Percentiles rank a stretch among this genome's conserved stretches.
phyloP scores from a whole-genome alignment of 2,888 invertebrate genomes.

The Drosophila glabriapex region DNA sequence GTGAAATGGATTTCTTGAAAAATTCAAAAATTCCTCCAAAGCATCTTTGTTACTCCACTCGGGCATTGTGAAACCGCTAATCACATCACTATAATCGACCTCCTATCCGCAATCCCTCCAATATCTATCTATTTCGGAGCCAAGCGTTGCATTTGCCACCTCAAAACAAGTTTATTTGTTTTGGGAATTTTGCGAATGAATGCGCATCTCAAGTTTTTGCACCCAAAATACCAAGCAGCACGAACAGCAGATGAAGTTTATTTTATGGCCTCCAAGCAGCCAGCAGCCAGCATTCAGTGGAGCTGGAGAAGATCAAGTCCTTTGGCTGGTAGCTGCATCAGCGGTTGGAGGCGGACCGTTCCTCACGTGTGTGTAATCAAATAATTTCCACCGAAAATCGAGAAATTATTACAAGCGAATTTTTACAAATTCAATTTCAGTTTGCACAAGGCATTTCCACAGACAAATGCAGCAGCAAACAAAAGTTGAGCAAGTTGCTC shows the following conservation, averaged over 20 bases:
- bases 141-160: slow-evolving; percentile 22
- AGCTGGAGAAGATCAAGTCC: slow-evolving; percentile 41
- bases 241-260: slow-evolving; percentile 79
- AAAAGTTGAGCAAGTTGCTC: slow-evolving; percentile 49
- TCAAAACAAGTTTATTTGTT: slow-evolving; percentile 75
- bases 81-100: slow-evolving; percentile 32
- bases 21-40: background rate
- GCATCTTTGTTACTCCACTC: background rate
- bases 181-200: slow-evolving; percentile 75
- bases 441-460: slow-evolving; percentile 37
- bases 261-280: slow-evolving; percentile 68
- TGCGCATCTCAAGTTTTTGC: slow-evolving; percentile 50
- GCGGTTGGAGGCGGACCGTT: slow-evolving; percentile 41
- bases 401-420: slow-evolving; percentile 81
- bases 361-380: slow-evolving; percentile 83
- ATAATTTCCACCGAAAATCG: slow-evolving; percentile 84
- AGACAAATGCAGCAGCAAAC: slow-evolving; percentile 13
- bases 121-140: background rate
- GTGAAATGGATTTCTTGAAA: background rate
- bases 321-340: slow-evolving; percentile 46
- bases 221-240: slow-evolving; percentile 13
- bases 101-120: background rate
- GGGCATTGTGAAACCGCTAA: slow-evolving; percentile 29
- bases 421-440: slow-evolving; percentile 79
- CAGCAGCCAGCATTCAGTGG: background rate